phyloP scores from a whole-genome alignment of 2,797 vertebrate species.

The Natrix natrix region DNA sequence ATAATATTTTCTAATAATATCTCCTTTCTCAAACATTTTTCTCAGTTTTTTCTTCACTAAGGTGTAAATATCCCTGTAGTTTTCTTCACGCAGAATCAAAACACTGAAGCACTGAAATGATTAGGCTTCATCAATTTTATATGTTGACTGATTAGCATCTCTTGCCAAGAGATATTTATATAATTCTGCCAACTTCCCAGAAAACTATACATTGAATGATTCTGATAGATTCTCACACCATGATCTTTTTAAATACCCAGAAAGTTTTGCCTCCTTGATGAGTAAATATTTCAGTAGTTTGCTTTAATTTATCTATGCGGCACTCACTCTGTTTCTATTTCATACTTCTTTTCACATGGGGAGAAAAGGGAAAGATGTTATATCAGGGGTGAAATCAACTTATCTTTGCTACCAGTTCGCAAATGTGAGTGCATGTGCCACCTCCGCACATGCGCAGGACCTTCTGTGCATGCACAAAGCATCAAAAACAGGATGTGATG shows the following conservation, averaged over 20 bases:
- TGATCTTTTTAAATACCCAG: slow-evolving; percentile 34
- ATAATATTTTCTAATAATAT: slow-evolving; percentile 36
- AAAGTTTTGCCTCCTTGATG: slow-evolving; percentile 7
- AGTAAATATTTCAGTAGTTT: slow-evolving; percentile 13
- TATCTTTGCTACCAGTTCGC: too few species aligned
- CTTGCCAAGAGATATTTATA: slow-evolving; percentile 27
- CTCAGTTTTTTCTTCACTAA: slow-evolving; percentile 27
- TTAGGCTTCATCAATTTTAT: slow-evolving; percentile 19
- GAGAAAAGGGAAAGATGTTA: background rate
- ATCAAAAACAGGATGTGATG: too few species aligned
- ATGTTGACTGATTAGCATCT: slow-evolving; percentile 16
- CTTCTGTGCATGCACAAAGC: too few species aligned
- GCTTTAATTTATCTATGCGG: background rate
- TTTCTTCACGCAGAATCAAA: slow-evolving; percentile 30
- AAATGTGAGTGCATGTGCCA: too few species aligned
- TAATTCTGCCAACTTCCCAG: slow-evolving; percentile 14
- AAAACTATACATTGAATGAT: slow-evolving; percentile 14
- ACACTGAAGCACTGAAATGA: slow-evolving; percentile 2
- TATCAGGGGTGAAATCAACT: too few species aligned
- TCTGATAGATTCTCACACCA: slow-evolving; percentile 46
- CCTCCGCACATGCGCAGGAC: too few species aligned
- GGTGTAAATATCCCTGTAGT: slow-evolving; percentile 46
- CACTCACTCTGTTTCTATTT: background rate
- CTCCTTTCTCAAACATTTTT: slow-evolving; percentile 20
- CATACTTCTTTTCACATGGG: background rate